Evolutionary conservation across 2,113 vertebrate species (phyloP).

Genomic region (Nyctereutes procyonoides): DNA sequence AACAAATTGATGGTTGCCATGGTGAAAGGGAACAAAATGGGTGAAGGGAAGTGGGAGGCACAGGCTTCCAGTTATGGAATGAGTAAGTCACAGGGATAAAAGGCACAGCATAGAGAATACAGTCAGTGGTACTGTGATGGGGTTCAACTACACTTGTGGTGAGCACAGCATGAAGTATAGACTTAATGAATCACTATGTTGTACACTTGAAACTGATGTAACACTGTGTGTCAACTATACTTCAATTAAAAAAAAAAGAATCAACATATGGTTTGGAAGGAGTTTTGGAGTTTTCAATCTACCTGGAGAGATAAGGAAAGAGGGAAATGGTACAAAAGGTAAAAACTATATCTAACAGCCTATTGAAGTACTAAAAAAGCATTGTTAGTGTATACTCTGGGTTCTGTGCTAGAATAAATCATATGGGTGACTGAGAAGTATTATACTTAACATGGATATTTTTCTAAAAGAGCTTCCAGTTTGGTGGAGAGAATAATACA

Average conservation of each 20-base stretch:
- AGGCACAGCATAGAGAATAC: neutral
- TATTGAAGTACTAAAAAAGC: neutral
- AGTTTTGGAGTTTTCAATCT: slow-evolving; percentile 56
- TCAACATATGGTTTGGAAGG: neutral
- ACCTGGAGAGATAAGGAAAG: neutral
- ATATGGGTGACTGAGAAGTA: neutral
- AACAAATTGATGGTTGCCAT: neutral
- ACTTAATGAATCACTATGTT: neutral
- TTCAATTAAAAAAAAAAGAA: neutral
- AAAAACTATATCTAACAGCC: neutral
- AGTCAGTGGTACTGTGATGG: neutral
- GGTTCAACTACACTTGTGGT: neutral
- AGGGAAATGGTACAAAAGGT: neutral
- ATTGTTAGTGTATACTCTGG: neutral
- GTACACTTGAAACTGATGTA: neutral
- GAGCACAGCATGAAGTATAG: neutral
- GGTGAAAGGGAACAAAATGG: neutral
- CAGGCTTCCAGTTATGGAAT: neutral
- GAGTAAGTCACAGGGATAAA: neutral
- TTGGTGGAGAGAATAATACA: neutral
- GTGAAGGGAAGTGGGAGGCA: neutral
- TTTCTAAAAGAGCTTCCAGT: slow-evolving; percentile 5
- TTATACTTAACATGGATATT: neutral
- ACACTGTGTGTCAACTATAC: neutral
- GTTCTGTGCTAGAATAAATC: neutral